Base-by-base conservation (phyloP, 2,888 invertebrate genomes). In the Byasa hedistus region DNA sequence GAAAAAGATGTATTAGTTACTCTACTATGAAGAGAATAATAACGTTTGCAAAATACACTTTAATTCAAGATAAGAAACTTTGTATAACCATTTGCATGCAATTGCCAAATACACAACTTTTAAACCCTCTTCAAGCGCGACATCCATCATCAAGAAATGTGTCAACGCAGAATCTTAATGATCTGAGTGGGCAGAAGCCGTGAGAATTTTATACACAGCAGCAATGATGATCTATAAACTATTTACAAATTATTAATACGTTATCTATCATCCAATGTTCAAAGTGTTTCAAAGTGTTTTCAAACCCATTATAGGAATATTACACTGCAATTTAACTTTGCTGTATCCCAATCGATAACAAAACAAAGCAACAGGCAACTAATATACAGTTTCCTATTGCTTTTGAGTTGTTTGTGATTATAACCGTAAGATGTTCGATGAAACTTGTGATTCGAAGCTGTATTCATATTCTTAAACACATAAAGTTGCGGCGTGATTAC, bases 41-140 rank as follows among this genome's bases (percentile, higher is more conserved):
- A n/a, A n/a, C n/a, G n/a, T n/a, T n/a, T n/a, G n/a, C n/a, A n/a
- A 48, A 54, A 54, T 48, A 48, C n/a, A 12, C 21, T 54, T 21
- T 1, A 22, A 54, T 22, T 54, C 12, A 24, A 55, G 15, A 27
- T 17, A 22, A 3, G 10, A 24, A 10, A 17, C n/a, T 24, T 56
- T 17, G 56, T 56, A 32, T 17, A 58, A 21, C 22, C 39, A 44
- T 58, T 58, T 62, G 23, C 62, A 32, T 56, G 56, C 44, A 27
- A 8, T 22, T 44, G 39, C 17, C 39, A 55, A 56, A 23, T 44
- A 56, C 56, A 54, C 55, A 39, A 61, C 22, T 39, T 27, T 56
- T 44, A 62, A 62, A 62, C 62, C 62, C 62, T 62, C 56, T 56
- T 62, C 56, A 57, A 44, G 17, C 23, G 58, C 22, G 39, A 58